Percentiles rank a stretch among this genome's conserved stretches.
Evolutionary conservation across 2,113 vertebrate species (phyloP).

Genomic region (Lophotis ruficrista): DNA sequence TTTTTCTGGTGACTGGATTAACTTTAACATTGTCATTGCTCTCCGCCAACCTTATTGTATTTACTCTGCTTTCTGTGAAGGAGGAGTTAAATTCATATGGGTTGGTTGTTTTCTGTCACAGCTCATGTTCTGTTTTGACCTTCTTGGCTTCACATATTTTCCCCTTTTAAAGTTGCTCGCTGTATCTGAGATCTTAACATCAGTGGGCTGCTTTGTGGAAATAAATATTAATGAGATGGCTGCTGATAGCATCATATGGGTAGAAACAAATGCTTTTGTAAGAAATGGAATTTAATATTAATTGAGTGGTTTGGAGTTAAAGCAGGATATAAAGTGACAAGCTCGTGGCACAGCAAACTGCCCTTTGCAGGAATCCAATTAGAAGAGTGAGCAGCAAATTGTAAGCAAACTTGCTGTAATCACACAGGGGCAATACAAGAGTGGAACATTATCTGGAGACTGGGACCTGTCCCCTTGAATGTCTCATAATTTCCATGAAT

Average conservation of each 20-base stretch:
- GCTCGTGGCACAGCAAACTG: conserved; percentile 8
- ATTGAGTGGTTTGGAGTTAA: conserved; percentile 65
- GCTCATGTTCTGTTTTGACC: conserved; percentile 32
- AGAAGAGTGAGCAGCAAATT: conserved; percentile 51
- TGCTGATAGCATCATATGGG: conserved; percentile 34
- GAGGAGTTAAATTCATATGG: background rate
- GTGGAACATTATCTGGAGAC: conserved; percentile 46
- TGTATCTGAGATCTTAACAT: conserved; percentile 29
- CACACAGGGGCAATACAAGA: conserved; percentile 9
- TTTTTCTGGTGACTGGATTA: background rate
- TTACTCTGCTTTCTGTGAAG: background rate
- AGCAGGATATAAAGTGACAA: conserved; percentile 53
- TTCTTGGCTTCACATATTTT: conserved; percentile 17
- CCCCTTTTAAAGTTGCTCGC: background rate
- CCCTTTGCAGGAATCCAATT: conserved; percentile 57
- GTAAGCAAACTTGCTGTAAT: conserved; percentile 38
- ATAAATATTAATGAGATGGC: conserved; percentile 72
- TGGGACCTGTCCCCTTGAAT: conserved; percentile 23
- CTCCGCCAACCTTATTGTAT: background rate
- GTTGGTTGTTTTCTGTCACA: conserved; percentile 24
- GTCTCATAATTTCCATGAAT: conserved; percentile 50
- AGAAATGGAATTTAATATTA: conserved; percentile 59
- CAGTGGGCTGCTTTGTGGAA: conserved; percentile 44
- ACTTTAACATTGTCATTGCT: background rate
- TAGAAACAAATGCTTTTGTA: conserved; percentile 61